Percentiles rank a stretch among this genome's conserved stretches.
Conservation (phyloP, 2,888 invertebrate species). For the Ypsolopha scabrella region DNA sequence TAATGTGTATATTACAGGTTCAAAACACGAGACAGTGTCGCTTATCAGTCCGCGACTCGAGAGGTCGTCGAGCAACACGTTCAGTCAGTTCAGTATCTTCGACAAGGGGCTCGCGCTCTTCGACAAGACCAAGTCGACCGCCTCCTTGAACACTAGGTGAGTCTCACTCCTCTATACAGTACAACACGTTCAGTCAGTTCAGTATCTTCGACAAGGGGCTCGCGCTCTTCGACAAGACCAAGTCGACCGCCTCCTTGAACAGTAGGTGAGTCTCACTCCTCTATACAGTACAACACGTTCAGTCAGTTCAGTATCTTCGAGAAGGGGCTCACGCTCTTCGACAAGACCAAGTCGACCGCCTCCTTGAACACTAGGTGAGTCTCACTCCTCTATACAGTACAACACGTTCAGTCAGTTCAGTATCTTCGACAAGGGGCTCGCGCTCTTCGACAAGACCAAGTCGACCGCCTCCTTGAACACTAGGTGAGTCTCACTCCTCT, state of each 20-base stretch:
- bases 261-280: no score
- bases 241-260: no score
- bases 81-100: constrained; percentile 37
- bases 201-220: constrained; percentile 40
- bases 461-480: no score
- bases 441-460: constrained; percentile 43
- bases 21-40: constrained; percentile 18
- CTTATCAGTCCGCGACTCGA: constrained; percentile 41
- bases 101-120: constrained; percentile 47
- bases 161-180: no score
- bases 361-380: no score
- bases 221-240: constrained; percentile 45
- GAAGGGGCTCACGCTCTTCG: constrained; percentile 44
- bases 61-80: constrained; percentile 21
- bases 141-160: no score
- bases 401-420: constrained; percentile 23
- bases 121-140: constrained; percentile 29
- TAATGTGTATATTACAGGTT: constrained; percentile 13
- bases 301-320: constrained; percentile 32
- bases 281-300: constrained; percentile 21
- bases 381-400: no score
- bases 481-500: no score
- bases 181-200: constrained; percentile 24
- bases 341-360: constrained; percentile 24
- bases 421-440: constrained; percentile 42